Conservation (phyloP, 2,888 invertebrate genomes). For the Petrophora chlorosata region DNA sequence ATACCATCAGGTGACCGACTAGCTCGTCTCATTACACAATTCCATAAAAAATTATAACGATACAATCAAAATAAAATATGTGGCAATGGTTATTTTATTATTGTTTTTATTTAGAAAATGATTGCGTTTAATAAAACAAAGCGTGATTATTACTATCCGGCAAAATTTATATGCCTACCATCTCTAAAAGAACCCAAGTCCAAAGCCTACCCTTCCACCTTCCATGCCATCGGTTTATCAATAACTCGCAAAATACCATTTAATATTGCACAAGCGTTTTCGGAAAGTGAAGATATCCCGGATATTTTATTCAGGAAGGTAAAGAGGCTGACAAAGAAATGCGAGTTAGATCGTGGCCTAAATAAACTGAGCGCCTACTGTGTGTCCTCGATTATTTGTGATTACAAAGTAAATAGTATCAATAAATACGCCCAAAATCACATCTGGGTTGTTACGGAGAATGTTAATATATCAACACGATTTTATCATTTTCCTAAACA, state of each 20-base stretch:
- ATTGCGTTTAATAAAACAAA: too few species aligned
- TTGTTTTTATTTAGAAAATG: too few species aligned
- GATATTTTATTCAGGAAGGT: slow-evolving; percentile 78
- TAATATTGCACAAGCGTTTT: slow-evolving; percentile 63
- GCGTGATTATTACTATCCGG: neutral
- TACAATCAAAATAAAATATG: too few species aligned
- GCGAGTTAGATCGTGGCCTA: slow-evolving; percentile 74
- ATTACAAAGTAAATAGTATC: neutral
- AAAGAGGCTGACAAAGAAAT: slow-evolving; percentile 80
- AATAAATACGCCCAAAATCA: too few species aligned
- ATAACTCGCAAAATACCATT: slow-evolving; percentile 59
- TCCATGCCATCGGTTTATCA: slow-evolving; percentile 51
- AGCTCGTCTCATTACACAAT: too few species aligned
- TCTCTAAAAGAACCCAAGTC: neutral
- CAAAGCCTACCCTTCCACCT: slow-evolving; percentile 23
- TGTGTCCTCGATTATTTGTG: slow-evolving; percentile 34
- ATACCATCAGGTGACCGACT: too few species aligned
- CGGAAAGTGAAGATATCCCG: slow-evolving; percentile 69
- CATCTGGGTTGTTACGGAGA: too few species aligned
- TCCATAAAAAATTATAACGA: too few species aligned
- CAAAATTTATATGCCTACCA: neutral
- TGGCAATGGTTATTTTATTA: too few species aligned
- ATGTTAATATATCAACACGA: too few species aligned
- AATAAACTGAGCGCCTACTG: slow-evolving; percentile 66
- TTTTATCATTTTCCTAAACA: too few species aligned